Evolutionary conservation across 2,888 invertebrate genomes (phyloP).

Genomic region (Drosophila lacicola): DNA sequence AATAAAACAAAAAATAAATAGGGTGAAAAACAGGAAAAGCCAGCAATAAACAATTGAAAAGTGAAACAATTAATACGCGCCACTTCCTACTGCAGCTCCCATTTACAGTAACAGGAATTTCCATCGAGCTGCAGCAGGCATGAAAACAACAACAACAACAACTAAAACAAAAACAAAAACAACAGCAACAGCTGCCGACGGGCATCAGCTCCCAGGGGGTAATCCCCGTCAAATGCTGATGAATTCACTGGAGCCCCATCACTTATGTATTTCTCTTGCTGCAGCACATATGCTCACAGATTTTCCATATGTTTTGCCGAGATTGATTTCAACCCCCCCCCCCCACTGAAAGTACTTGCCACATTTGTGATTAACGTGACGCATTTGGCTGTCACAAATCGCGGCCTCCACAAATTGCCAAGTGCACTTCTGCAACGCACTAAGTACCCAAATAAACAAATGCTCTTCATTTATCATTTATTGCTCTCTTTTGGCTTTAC

Average conservation of each 20-base stretch:
- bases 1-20: constrained; percentile 12
- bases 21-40: constrained; percentile 47
- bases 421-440: constrained; percentile 46
- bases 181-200: constrained; percentile 13
- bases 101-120: constrained; percentile 28
- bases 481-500: background rate
- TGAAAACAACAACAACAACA: constrained; percentile 1
- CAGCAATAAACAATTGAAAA: constrained; percentile 43
- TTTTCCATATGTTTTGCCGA: constrained; percentile 66
- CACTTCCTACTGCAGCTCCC: constrained; percentile 48
- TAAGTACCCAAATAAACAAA: constrained; percentile 30
- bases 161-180: background rate
- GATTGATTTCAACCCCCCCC: constrained; percentile 17
- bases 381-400: constrained; percentile 15
- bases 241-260: constrained; percentile 40
- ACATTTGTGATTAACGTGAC: constrained; percentile 11
- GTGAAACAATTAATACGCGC: constrained; percentile 49
- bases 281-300: constrained; percentile 58
- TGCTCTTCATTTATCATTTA: background rate
- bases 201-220: constrained; percentile 22
- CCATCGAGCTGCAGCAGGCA: constrained; percentile 1
- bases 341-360: background rate
- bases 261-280: constrained; percentile 19
- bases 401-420: constrained; percentile 13
- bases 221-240: constrained; percentile 39